Evolutionary conservation across 1,140 invertebrate genomes (phyloP).

Genomic region (Metopolophium dirhodum): DNA sequence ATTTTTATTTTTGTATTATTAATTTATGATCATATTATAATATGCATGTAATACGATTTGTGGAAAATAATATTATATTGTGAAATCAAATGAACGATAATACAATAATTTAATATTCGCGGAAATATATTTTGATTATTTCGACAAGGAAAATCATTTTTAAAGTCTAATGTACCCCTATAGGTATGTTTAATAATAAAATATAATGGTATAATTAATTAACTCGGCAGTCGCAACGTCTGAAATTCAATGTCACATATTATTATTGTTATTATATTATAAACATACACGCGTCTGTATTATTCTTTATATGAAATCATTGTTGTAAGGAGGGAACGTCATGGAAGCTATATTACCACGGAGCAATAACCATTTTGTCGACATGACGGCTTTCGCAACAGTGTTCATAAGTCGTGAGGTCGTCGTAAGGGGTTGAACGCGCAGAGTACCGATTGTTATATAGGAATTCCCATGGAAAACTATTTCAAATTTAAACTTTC

Average conservation of each 20-base stretch:
- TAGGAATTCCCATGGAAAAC: not conserved
- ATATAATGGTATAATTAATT: not conserved
- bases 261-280: too few relatives aligned
- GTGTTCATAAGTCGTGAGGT: not conserved
- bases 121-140: too few relatives aligned
- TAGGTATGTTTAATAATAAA: too few relatives aligned
- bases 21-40: too few relatives aligned
- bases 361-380: not conserved
- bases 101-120: too few relatives aligned
- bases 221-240: not conserved
- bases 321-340: not conserved
- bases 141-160: too few relatives aligned
- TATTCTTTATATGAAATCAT: not conserved
- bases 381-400: not conserved
- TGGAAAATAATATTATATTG: not conserved
- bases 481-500: constrained; percentile 28
- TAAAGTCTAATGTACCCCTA: too few relatives aligned
- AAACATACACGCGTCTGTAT: not conserved
- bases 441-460: not conserved
- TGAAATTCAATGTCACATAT: not conserved
- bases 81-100: too few relatives aligned
- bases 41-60: not conserved
- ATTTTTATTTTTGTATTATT: too few relatives aligned
- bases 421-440: not conserved
- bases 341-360: not conserved